phyloP scores from a whole-genome alignment of 2,113 vertebrate genomes.

The Oreocharis arfaki region DNA sequence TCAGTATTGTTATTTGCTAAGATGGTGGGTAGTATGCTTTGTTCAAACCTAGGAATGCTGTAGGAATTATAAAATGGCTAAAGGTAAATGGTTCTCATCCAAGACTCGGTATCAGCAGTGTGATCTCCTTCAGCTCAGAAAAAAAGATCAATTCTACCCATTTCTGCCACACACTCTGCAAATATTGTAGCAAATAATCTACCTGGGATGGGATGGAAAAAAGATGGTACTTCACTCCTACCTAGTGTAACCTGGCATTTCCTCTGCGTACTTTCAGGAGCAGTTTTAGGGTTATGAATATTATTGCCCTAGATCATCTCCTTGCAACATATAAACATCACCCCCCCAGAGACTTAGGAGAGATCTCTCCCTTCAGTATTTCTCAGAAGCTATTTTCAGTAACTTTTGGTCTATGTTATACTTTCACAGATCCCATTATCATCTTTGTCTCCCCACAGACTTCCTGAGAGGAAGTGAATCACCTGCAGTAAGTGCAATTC shows the following conservation, averaged over 20 bases:
- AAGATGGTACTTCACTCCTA: not conserved
- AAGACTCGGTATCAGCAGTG: not conserved
- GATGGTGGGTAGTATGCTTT: not conserved
- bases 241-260: not conserved
- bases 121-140: not conserved
- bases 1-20: not conserved
- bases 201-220: not conserved
- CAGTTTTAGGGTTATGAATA: not conserved
- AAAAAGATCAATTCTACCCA: not conserved
- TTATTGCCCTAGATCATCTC: not conserved
- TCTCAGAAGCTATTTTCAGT: not conserved
- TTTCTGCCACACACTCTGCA: accelerated
- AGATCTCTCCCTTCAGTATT: not conserved
- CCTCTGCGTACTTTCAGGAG: not conserved
- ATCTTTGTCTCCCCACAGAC: not conserved
- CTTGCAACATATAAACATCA: not conserved
- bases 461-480: not conserved
- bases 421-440: not conserved
- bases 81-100: not conserved
- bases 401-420: not conserved
- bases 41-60: not conserved
- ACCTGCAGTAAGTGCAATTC: not conserved
- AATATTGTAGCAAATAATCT: not conserved
- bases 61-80: not conserved
- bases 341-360: not conserved